These are phyloP conservation scores for Nymphicus hollandicus DNA, from an alignment of 2,113 vertebrate species.

Conservation along the genomic window DNA sequence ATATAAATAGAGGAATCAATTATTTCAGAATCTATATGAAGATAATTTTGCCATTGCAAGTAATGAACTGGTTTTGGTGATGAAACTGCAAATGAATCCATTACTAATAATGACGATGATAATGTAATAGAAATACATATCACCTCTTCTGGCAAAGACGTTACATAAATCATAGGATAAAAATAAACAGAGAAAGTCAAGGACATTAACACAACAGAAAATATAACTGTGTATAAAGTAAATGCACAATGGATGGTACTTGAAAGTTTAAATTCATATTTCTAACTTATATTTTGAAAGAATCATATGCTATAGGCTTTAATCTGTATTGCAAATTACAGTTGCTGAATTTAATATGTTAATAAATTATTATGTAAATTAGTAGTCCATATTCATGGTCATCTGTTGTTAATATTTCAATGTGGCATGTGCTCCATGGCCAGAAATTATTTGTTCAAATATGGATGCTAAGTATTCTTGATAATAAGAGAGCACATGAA, in stretches of 20 bases:
- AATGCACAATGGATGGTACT: background rate
- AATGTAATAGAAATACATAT: constrained; percentile 29
- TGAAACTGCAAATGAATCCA: constrained; percentile 56
- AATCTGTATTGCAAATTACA: background rate
- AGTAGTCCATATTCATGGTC: background rate
- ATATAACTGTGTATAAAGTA: background rate
- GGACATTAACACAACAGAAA: background rate
- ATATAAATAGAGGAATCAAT: constrained; percentile 54
- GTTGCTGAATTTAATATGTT: background rate
- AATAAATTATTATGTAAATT: constrained; percentile 9
- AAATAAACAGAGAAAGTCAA: constrained; percentile 47
- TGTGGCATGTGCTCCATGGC: background rate
- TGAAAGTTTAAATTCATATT: constrained; percentile 3
- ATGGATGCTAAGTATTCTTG: background rate
- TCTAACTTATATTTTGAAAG: background rate
- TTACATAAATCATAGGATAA: constrained; percentile 37
- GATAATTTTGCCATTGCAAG: constrained; percentile 50
- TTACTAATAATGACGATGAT: constrained; percentile 56
- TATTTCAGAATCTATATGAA: constrained; percentile 42
- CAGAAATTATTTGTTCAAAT: background rate
- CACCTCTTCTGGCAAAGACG: background rate
- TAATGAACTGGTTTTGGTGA: constrained; percentile 48
- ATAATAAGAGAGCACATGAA: background rate
- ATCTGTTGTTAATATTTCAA: constrained; percentile 1
- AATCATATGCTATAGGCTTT: background rate